Base-by-base conservation (phyloP, 2,113 vertebrate genomes). In the Girardinichthys multiradiatus region DNA sequence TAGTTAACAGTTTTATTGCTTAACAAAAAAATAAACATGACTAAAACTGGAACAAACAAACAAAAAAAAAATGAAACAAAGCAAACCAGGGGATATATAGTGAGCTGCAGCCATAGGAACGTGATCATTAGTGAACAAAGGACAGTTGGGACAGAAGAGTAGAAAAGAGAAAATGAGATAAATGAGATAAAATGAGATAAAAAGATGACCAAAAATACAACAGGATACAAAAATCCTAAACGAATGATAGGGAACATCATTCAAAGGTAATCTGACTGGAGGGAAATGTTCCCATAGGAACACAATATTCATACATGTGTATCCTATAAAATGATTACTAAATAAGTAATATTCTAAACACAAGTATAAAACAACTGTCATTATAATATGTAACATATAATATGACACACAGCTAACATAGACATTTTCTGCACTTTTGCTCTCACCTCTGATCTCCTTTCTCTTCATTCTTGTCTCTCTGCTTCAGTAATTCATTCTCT, bases 401-500 rank as follows among this genome's bases (percentile, higher is more conserved):
- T 15, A 19, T 19, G 15, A 37, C 61, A 63, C 19, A 12, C 4
- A 63, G 21, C 33, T 5, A 26, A n/a, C 61, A n/a, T 21, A 24
- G 2, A 2, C 19, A 28, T 33, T 33, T 33, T 17, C 31, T 62
- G 9, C 60, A 61, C 15, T 24, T 13, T 62, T n/a, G 31, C 11
- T 35, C 28, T 63, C n/a, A 63, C 61, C 31, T 35, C 61, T 37
- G 59, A 62, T 62, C 60, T 31, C 11, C 8, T 61, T 4, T 37
- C 24, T 35, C 31, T 63, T 33, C 12, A 33, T 26, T n/a, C 33
- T 26, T 35, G 11, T 42, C 28, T 62, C 74, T 54, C 39, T 48
- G 66, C 59, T 82, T 51, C 5, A 33, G 26, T 77, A 75, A 86
- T 82, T 86, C 70, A 85, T 84, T 74, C 54, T 69, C 73, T 59